These are phyloP conservation scores for Nephila pilipes DNA, from an alignment of 1,140 invertebrate genomes.

Conservation along the genomic window DNA sequence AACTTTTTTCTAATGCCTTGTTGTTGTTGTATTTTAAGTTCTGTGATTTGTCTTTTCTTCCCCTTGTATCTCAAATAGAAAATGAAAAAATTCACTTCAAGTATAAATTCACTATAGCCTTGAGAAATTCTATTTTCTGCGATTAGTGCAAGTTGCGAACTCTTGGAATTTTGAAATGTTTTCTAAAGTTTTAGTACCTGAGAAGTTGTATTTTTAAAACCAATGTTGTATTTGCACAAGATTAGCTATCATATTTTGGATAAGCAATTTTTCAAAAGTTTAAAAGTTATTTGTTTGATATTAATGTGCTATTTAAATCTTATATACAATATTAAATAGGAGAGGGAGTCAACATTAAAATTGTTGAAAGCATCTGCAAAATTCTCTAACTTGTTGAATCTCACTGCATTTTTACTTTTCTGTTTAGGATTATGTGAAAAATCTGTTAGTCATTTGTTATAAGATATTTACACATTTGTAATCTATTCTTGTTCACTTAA, in stretches of 20 bases:
- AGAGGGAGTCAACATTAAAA: conserved; percentile 42
- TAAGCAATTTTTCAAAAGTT: conserved; percentile 71
- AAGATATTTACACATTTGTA: conserved; percentile 66
- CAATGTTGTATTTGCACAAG: conserved; percentile 68
- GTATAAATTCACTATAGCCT: conserved; percentile 31
- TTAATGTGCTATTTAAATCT: conserved; percentile 54
- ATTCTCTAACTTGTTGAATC: conserved; percentile 75
- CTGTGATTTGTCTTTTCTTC: neutral
- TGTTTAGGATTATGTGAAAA: conserved; percentile 63
- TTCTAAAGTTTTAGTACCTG: conserved; percentile 57
- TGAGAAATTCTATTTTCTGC: conserved; percentile 62
- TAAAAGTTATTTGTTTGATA: conserved; percentile 63
- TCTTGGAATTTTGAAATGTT: conserved; percentile 59
- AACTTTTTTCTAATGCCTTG: conserved; percentile 1
- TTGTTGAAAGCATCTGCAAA: conserved; percentile 62
- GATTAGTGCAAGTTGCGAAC: conserved; percentile 28
- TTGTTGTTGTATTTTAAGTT: neutral
- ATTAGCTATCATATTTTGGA: conserved; percentile 76
- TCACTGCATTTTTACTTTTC: conserved; percentile 67
- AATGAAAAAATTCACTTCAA: neutral
- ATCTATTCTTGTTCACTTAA: conserved; percentile 70
- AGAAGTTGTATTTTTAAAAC: conserved; percentile 67
- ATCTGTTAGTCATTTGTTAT: conserved; percentile 67
- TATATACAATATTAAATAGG: conserved; percentile 55
- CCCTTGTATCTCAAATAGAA: neutral